These are phyloP conservation scores for Protula sp. DNA, from an alignment of 2,888 invertebrate genomes.

Conservation along the genomic window DNA sequence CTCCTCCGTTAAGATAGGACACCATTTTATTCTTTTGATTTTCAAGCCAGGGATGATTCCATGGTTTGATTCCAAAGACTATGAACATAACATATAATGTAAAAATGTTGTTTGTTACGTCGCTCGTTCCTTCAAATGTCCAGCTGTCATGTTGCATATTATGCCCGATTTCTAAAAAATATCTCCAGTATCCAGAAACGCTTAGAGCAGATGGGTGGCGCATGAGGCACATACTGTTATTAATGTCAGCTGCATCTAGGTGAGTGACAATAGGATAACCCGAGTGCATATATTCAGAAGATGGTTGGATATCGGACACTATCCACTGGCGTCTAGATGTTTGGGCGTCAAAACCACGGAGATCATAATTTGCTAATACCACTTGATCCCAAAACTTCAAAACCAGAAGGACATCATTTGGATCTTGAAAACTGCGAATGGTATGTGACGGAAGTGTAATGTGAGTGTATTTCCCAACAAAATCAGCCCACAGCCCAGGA, in stretches of 20 bases:
- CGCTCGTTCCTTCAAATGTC: slow-evolving; percentile 26
- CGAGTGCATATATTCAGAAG: slow-evolving; percentile 26
- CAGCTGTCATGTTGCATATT: slow-evolving; percentile 27
- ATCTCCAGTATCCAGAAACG: slow-evolving; percentile 22
- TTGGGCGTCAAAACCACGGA: slow-evolving; percentile 15
- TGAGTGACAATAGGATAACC: slow-evolving; percentile 32
- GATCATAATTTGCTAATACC: slow-evolving; percentile 18
- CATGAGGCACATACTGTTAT: background rate
- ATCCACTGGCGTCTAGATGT: slow-evolving; percentile 16
- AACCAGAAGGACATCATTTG: background rate
- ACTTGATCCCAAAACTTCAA: slow-evolving; percentile 25
- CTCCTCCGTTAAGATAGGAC: slow-evolving; percentile 21
- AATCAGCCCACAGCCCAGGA: slow-evolving; percentile 28
- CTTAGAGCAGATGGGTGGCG: background rate
- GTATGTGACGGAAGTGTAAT: slow-evolving; percentile 23
- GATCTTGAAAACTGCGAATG: slow-evolving; percentile 19
- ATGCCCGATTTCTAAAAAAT: slow-evolving; percentile 33
- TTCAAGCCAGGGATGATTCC: slow-evolving; percentile 24
- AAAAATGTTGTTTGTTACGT: slow-evolving; percentile 30
- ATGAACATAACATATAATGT: slow-evolving; percentile 26
- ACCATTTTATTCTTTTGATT: slow-evolving; percentile 5
- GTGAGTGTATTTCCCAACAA: slow-evolving; percentile 21
- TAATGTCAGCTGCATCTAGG: slow-evolving; percentile 20
- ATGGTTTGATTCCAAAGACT: slow-evolving; percentile 12
- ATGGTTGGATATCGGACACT: slow-evolving; percentile 23